phyloP scores from a whole-genome alignment of 2,113 vertebrate genomes.

The Lepisosteus oculatus region DNA sequence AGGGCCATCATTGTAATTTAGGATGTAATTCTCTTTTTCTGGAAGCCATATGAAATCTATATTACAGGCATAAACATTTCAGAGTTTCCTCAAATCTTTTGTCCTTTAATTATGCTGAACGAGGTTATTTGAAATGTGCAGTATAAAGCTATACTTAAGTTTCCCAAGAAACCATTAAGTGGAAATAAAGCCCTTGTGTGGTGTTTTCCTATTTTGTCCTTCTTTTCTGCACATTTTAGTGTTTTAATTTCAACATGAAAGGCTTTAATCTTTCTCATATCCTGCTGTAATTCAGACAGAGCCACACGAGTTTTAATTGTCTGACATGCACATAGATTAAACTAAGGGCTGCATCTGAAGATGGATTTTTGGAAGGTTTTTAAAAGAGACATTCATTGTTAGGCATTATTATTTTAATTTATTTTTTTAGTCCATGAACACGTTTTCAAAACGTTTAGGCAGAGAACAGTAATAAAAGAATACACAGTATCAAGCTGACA shows the following conservation, averaged over 20 bases:
- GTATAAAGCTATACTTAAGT: conserved; percentile 50
- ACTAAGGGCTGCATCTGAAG: no score
- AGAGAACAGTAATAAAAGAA: no score
- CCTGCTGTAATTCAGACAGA: not conserved
- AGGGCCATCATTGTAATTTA: conserved; percentile 66
- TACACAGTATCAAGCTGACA: no score
- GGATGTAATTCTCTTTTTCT: conserved; percentile 63
- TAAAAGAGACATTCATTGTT: no score
- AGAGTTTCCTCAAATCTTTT: conserved; percentile 36
- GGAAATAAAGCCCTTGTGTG: conserved; percentile 32
- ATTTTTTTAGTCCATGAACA: no score
- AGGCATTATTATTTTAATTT: no score
- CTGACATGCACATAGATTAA: not conserved
- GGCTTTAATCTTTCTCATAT: conserved; percentile 27
- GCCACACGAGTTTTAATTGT: conserved; percentile 9
- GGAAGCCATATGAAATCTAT: conserved; percentile 68
- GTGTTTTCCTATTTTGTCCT: conserved; percentile 27
- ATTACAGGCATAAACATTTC: conserved; percentile 68
- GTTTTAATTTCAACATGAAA: conserved; percentile 13
- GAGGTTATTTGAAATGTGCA: conserved; percentile 56
- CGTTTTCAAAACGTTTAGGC: no score
- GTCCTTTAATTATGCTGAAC: conserved; percentile 56
- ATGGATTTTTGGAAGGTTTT: no score
- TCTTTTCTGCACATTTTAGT: conserved; percentile 11
- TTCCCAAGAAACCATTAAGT: conserved; percentile 44